Evolutionary conservation across 37 sponge, comb jelly and placozoan genomes (phyloP), one percentile per base, ranked within the genome.

Genomic region (Sycon ciliatum): DNA sequence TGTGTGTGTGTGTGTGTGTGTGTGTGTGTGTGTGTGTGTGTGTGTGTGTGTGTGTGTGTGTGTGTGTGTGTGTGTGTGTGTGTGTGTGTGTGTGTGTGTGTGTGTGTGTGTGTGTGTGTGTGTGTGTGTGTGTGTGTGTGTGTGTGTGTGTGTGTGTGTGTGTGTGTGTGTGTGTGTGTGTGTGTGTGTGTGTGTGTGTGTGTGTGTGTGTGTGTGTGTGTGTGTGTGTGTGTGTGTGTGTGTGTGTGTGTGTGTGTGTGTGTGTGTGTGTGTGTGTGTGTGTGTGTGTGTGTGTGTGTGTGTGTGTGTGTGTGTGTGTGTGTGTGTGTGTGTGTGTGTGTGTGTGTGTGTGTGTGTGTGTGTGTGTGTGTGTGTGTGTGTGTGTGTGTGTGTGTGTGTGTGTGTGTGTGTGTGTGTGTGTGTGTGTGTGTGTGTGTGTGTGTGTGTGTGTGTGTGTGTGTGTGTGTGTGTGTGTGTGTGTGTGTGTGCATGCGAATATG

Each of bases 21-120:
- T 38, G 18, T 78, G 76, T 32, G 67, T 62, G 56, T 76, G 76
- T 26, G 80, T 82, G 75, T 82, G 53, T 73, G 74, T 7, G 61
- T 32, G 61, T 23, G 61, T 30, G 40, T 62, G 26, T 22, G n/a
- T n/a, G n/a, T n/a, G n/a, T n/a, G n/a, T n/a, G n/a, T n/a, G n/a
- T n/a, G n/a, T n/a, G n/a, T n/a, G n/a, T n/a, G n/a, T n/a, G n/a
- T n/a, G 81, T 38, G 36, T 88, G 79, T 33, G 54, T 65, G 3
- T 73, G 58, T 20, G 57, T 38, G 18, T 78, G 76, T 32, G 67
- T 62, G 56, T 76, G 76, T 26, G 80, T 82, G 75, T 82, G 53
- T 73, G 74, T 7, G 61, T 32, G 61, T 23, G 61, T 30, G 40
- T 62, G 26, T 22, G n/a, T n/a, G n/a, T n/a, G n/a, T n/a, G n/a